These are phyloP conservation scores for Pandemis corylana DNA, from an alignment of 2,888 invertebrate genomes.

Conservation along the genomic window DNA sequence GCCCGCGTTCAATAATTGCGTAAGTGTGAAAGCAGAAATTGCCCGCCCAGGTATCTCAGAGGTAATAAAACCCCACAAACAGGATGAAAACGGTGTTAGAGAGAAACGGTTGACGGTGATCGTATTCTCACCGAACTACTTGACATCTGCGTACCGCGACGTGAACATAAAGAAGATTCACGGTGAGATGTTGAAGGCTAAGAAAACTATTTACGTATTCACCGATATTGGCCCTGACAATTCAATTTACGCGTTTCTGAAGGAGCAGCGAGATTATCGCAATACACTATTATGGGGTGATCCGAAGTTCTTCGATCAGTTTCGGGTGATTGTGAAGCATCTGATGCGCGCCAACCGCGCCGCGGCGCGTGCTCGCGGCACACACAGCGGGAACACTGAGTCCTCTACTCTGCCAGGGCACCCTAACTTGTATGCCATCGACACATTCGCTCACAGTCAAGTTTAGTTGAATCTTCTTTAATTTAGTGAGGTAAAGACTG, in stretches of 20 bases:
- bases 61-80: slow-evolving; percentile 53
- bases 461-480: slow-evolving; percentile 67
- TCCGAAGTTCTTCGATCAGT: slow-evolving; percentile 70
- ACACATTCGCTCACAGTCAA: slow-evolving; percentile 67
- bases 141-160: slow-evolving; percentile 71
- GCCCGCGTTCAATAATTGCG: slow-evolving; percentile 62
- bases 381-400: not conserved
- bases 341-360: slow-evolving; percentile 42
- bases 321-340: slow-evolving; percentile 57
- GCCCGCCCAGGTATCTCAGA: slow-evolving; percentile 50
- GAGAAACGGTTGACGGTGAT: slow-evolving; percentile 60
- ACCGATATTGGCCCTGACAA: slow-evolving; percentile 74
- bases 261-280: slow-evolving; percentile 69
- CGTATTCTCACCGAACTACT: slow-evolving; percentile 75
- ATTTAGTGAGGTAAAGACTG: slow-evolving; percentile 83
- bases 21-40: slow-evolving; percentile 57
- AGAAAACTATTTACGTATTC: slow-evolving; percentile 72
- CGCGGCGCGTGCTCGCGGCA: slow-evolving; percentile 5
- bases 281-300: slow-evolving; percentile 72
- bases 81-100: slow-evolving; percentile 53
- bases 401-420: slow-evolving; percentile 60
- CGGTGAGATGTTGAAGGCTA: slow-evolving; percentile 70
- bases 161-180: slow-evolving; percentile 77
- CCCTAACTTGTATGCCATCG: slow-evolving; percentile 58
- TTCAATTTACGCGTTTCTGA: slow-evolving; percentile 76